Evolutionary conservation across 2,797 vertebrate species (phyloP).

Genomic region (Myripristis jacobus): DNA sequence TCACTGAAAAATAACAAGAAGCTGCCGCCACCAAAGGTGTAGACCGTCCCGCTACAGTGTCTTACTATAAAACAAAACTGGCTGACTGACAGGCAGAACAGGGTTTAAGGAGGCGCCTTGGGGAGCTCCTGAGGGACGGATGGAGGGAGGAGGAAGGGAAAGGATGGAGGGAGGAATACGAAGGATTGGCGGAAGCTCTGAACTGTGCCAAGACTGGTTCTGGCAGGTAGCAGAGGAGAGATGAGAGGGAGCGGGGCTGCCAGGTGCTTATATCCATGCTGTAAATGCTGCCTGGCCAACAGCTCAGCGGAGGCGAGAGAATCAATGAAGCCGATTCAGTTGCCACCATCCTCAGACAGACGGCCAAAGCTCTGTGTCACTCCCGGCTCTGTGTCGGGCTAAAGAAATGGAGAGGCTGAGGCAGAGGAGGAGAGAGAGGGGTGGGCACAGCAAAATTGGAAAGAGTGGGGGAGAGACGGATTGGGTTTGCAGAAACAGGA

Average conservation of each 20-base stretch:
- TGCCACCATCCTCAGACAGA: slow-evolving; percentile 18
- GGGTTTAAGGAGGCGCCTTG: slow-evolving; percentile 54
- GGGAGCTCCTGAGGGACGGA: slow-evolving; percentile 42
- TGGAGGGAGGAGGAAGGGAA: neutral
- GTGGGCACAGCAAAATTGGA: neutral
- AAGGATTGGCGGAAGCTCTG: slow-evolving; percentile 56
- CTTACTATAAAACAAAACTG: slow-evolving; percentile 38
- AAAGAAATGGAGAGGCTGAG: slow-evolving; percentile 11
- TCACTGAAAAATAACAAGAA: slow-evolving; percentile 41
- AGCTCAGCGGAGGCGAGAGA: slow-evolving; percentile 22
- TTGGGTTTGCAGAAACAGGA: slow-evolving; percentile 52
- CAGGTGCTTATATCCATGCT: slow-evolving; percentile 48
- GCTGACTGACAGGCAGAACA: slow-evolving; percentile 39
- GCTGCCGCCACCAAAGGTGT: slow-evolving; percentile 33
- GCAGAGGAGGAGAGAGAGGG: slow-evolving; percentile 13
- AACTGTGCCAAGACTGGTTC: slow-evolving; percentile 41
- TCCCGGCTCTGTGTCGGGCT: slow-evolving; percentile 7
- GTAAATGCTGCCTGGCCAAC: slow-evolving; percentile 29
- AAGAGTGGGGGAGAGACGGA: slow-evolving; percentile 19
- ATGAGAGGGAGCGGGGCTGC: slow-evolving; percentile 41
- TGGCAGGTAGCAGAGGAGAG: slow-evolving; percentile 49
- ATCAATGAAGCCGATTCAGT: slow-evolving; percentile 19
- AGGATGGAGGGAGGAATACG: slow-evolving; percentile 40
- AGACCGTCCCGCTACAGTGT: slow-evolving; percentile 35
- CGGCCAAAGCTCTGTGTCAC: slow-evolving; percentile 23